Conservation (phyloP, 2,797 vertebrate species). For the Lepilemur ruficaudatus region DNA sequence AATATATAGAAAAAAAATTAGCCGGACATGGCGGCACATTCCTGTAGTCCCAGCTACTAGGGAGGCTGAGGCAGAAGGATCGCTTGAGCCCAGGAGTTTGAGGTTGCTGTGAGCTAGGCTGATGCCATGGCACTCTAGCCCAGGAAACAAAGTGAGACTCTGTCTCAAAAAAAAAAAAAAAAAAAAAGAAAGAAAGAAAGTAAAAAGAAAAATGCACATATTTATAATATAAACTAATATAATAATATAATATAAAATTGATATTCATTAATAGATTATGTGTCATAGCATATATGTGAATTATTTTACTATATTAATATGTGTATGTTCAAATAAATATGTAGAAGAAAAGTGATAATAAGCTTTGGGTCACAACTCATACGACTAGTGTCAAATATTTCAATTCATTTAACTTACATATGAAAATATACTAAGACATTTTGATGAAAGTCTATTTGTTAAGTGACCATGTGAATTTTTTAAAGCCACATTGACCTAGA, state of each 20-base stretch:
- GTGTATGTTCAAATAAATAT: neutral
- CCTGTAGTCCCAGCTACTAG: no score
- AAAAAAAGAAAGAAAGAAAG: neutral
- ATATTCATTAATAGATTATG: neutral
- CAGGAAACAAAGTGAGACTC: no score
- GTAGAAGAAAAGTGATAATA: neutral
- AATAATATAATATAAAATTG: neutral
- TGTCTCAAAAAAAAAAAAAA: no score
- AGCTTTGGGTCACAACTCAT: neutral
- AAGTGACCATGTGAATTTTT: neutral
- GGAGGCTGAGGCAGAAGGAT: no score
- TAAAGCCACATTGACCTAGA: neutral
- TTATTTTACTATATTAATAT: neutral
- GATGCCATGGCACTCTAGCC: no score
- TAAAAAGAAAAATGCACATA: neutral
- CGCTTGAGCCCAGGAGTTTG: no score
- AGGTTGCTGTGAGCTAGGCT: no score
- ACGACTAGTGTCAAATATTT: constrained; percentile 1
- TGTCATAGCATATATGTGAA: neutral
- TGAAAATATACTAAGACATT: neutral
- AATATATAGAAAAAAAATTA: no score
- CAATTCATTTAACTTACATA: neutral
- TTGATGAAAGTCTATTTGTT: neutral
- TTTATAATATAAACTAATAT: neutral
- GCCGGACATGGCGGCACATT: no score